Percentiles rank a stretch among this genome's conserved stretches.
Evolutionary conservation across 1,140 invertebrate species (phyloP).

Genomic region (Drosophila novamexicana): DNA sequence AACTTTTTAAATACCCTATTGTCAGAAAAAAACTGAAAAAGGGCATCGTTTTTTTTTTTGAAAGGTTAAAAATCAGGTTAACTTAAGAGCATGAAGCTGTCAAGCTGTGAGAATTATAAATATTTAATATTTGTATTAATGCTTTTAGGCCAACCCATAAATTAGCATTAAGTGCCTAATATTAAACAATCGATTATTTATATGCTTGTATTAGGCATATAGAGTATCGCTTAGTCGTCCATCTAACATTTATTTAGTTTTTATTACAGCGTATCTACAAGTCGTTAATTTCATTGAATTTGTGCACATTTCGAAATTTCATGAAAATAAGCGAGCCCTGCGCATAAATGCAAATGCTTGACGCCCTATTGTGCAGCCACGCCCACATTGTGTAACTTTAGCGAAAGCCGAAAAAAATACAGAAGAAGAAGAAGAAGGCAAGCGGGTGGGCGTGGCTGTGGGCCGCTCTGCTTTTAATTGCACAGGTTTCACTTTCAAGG

Average conservation of each 20-base stretch:
- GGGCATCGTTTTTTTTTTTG: not conserved
- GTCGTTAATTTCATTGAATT: not conserved
- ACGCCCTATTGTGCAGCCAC: constrained; percentile 51
- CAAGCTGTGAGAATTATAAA: too few relatives aligned
- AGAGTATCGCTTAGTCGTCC: not conserved
- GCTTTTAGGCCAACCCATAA: too few relatives aligned
- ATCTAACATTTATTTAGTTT: not conserved
- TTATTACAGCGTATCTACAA: constrained; percentile 1
- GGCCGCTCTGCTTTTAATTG: constrained; percentile 64
- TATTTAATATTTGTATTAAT: too few relatives aligned
- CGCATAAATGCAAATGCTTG: constrained; percentile 61
- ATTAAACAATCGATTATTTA: too few relatives aligned
- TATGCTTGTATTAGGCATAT: too few relatives aligned
- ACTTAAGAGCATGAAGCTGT: not conserved
- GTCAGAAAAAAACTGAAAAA: constrained; percentile 6
- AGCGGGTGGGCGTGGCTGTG: constrained; percentile 46
- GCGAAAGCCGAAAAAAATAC: constrained; percentile 37
- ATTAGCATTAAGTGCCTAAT: too few relatives aligned
- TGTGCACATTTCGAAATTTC: constrained; percentile 2
- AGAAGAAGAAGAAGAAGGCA: constrained; percentile 5
- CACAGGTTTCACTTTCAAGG: constrained; percentile 78
- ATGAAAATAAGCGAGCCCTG: constrained; percentile 23
- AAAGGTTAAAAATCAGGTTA: too few relatives aligned
- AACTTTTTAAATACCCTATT: constrained; percentile 29
- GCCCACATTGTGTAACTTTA: constrained; percentile 67